phyloP scores from a whole-genome alignment of 1,140 invertebrate species.

The Drosophila tani region DNA sequence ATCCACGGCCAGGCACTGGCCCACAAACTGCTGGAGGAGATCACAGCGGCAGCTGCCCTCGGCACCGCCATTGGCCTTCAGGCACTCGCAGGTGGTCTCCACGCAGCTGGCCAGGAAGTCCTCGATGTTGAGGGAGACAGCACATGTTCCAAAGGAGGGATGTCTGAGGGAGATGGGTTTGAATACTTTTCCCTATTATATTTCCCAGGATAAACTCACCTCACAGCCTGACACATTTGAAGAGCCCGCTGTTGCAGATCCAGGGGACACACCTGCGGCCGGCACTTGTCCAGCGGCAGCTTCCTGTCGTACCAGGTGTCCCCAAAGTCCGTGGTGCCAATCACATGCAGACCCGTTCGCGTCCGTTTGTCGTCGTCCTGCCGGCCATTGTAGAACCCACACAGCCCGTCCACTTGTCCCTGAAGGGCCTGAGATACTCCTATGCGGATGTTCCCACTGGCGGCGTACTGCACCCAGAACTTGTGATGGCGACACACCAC shows the following conservation, averaged over 20 bases:
- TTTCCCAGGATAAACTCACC: background rate
- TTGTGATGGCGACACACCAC: conserved; percentile 14
- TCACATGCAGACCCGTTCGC: conserved; percentile 8
- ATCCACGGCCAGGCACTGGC: conserved; percentile 14
- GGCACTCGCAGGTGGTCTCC: conserved; percentile 16
- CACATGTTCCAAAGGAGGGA: conserved; percentile 10
- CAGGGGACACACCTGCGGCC: conserved; percentile 11
- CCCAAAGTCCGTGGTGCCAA: conserved; percentile 9
- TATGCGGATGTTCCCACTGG: conserved; percentile 10
- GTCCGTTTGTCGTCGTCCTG: conserved; percentile 13
- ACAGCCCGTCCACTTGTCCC: background rate
- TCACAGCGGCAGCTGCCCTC: conserved; percentile 25
- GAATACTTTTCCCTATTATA: too few relatives aligned
- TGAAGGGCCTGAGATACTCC: conserved; percentile 4
- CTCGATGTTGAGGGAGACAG: conserved; percentile 7
- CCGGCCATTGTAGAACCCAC: conserved; percentile 13
- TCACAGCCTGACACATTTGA: conserved; percentile 17
- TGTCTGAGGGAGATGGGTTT: background rate
- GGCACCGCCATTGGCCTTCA: conserved; percentile 18
- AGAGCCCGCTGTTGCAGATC: conserved; percentile 14
- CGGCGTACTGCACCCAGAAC: conserved; percentile 21
- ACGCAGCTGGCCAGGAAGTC: conserved; percentile 17
- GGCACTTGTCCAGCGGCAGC: conserved; percentile 13
- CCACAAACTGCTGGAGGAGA: conserved; percentile 15
- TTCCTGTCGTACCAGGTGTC: conserved; percentile 16